Percentiles rank a stretch among this genome's conserved stretches.
These are phyloP conservation scores for Conus betulinus DNA, from an alignment of 1,140 invertebrate genomes.

Conservation along the genomic window DNA sequence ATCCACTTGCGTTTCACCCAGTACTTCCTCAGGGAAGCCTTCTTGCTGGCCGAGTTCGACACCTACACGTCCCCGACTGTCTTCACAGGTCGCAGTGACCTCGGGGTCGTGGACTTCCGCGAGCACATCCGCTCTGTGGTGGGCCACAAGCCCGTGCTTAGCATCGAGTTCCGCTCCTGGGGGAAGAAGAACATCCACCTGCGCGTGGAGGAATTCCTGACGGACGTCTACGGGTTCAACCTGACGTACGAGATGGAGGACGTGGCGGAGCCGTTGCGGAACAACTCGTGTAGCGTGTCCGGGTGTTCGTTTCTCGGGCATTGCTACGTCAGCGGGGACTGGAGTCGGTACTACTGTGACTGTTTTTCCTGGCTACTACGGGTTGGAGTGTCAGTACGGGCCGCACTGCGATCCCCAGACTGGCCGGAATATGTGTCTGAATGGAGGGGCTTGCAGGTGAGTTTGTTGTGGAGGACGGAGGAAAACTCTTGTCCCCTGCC, in stretches of 20 bases:
- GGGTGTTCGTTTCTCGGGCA: conserved; percentile 89
- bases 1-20: conserved; percentile 92
- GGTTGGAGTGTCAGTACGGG: conserved; percentile 74
- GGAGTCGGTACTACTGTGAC: conserved; percentile 77
- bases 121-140: conserved; percentile 72
- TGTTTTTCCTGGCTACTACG: conserved; percentile 75
- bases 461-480: conserved; percentile 15
- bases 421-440: conserved; percentile 69
- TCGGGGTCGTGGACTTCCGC: conserved; percentile 73
- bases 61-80: conserved; percentile 58
- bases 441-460: conserved; percentile 74
- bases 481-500: neutral
- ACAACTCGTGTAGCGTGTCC: conserved; percentile 83
- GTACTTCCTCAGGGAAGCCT: conserved; percentile 87
- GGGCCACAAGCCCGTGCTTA: conserved; percentile 85
- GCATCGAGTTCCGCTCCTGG: conserved; percentile 84
- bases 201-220: conserved; percentile 85
- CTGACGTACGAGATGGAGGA: conserved; percentile 89
- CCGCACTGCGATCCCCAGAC: conserved; percentile 71
- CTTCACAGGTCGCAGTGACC: conserved; percentile 62
- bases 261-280: conserved; percentile 75
- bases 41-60: conserved; percentile 89
- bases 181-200: conserved; percentile 88
- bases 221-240: conserved; percentile 93
- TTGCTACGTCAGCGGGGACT: conserved; percentile 84